phyloP scores from a whole-genome alignment of 2,797 vertebrate species.

The Halcyon chelicuti region DNA sequence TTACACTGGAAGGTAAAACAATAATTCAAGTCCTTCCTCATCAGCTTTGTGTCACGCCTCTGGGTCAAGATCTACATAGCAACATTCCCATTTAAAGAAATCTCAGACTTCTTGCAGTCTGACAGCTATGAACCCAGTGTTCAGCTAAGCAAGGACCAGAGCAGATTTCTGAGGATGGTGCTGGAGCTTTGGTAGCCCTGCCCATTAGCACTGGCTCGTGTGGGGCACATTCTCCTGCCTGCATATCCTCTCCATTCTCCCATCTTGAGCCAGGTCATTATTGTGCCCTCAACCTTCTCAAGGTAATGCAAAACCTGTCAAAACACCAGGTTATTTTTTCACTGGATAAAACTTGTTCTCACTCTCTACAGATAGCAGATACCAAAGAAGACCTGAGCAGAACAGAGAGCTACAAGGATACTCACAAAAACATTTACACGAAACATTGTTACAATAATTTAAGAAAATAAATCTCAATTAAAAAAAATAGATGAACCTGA shows the following conservation, averaged over 20 bases:
- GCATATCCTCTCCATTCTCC: neutral
- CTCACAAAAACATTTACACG: neutral
- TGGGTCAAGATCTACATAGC: neutral
- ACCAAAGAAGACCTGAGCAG: neutral
- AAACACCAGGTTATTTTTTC: neutral
- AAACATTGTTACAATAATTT: neutral
- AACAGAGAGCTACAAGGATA: neutral
- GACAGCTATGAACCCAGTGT: neutral
- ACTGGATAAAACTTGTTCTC: neutral
- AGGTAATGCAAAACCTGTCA: neutral
- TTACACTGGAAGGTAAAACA: neutral
- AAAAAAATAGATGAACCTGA: neutral
- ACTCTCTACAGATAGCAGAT: neutral
- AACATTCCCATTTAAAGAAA: neutral
- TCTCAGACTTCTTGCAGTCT: neutral
- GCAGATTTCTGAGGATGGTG: neutral
- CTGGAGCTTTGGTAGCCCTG: neutral
- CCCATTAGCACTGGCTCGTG: fast-evolving
- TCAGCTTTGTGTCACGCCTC: neutral
- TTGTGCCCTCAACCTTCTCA: neutral
- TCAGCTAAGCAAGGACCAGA: neutral
- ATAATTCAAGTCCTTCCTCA: neutral
- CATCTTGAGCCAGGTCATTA: neutral
- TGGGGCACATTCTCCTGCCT: neutral
- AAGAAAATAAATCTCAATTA: neutral